A percentile compares a stretch with the other conserved stretches of the same genome.
Evolutionary conservation across 2,888 invertebrate genomes (phyloP).

Genomic region (Acheta domesticus): DNA sequence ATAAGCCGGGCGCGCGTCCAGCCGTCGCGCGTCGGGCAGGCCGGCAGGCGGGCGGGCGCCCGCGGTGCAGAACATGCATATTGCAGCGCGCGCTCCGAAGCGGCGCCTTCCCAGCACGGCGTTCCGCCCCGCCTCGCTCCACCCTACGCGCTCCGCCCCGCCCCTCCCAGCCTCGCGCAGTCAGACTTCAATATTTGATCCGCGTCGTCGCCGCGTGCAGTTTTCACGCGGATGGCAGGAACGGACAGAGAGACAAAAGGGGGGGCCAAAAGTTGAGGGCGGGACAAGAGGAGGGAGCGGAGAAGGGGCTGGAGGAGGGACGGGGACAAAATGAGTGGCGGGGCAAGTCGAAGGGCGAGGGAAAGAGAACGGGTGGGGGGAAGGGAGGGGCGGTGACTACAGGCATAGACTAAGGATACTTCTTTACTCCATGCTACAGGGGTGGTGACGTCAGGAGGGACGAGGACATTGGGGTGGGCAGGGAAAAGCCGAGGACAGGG

Average conservation of each 20-base stretch:
- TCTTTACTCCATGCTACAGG: no score
- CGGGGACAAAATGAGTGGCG: no score
- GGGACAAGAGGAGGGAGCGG: neutral
- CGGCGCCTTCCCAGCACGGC: neutral
- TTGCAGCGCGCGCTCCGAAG: neutral
- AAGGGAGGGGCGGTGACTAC: no score
- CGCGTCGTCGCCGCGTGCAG: neutral
- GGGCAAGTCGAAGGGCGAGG: no score
- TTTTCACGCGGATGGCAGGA: slow-evolving; percentile 8
- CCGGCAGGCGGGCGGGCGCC: neutral
- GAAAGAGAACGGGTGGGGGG: no score
- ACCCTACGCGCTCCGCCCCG: no score
- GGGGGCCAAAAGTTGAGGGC: neutral
- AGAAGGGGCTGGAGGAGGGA: neutral
- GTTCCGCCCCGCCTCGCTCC: neutral
- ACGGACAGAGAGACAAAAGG: neutral
- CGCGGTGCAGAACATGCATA: neutral
- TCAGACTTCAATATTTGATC: neutral
- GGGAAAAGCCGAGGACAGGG: no score
- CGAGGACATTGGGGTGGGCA: no score
- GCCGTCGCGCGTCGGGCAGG: neutral
- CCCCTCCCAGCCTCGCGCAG: neutral
- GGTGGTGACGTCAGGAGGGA: no score
- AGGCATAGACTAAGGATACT: no score
- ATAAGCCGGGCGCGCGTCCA: neutral